phyloP scores from a whole-genome alignment of 64 coral and sea anemone genomes.

The Dendrophyllia cribrosa region DNA sequence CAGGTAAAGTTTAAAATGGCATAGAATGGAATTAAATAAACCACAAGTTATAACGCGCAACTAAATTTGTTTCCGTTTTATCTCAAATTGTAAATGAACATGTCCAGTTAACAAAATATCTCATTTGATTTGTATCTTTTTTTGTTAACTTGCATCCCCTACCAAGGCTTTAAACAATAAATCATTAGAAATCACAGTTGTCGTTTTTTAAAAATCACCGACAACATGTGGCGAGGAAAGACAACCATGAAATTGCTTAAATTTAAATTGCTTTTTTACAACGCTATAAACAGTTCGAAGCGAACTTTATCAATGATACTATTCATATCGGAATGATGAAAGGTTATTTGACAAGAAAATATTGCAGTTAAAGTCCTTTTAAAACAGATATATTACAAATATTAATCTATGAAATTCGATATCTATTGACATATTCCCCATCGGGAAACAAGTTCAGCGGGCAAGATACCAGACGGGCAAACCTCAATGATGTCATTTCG shows the following conservation, averaged over 20 bases:
- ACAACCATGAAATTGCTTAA: not conserved
- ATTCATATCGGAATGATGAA: not conserved
- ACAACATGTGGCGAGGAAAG: slow-evolving; percentile 3
- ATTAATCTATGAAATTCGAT: no score
- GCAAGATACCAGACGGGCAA: not conserved
- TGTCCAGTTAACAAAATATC: not conserved
- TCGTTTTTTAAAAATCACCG: not conserved
- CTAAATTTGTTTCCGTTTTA: not conserved
- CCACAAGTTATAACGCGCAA: not conserved
- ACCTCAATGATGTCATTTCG: not conserved
- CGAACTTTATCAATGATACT: not conserved
- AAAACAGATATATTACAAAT: no score
- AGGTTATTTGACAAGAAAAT: no score
- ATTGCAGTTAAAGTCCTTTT: no score
- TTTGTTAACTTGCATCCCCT: not conserved
- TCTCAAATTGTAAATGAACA: not conserved
- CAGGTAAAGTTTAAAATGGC: not conserved
- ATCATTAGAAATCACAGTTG: slow-evolving; percentile 7
- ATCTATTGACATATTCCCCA: slow-evolving; percentile 11
- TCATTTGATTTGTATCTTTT: not conserved
- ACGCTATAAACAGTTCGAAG: not conserved
- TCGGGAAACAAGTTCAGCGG: slow-evolving; percentile 21
- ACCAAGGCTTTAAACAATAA: not conserved
- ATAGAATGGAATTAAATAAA: not conserved
- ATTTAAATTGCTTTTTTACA: not conserved